Evolutionary conservation across 2,888 invertebrate genomes (phyloP), one percentile per base, ranked within the genome.

Genomic region (Drosophila phalerata): DNA sequence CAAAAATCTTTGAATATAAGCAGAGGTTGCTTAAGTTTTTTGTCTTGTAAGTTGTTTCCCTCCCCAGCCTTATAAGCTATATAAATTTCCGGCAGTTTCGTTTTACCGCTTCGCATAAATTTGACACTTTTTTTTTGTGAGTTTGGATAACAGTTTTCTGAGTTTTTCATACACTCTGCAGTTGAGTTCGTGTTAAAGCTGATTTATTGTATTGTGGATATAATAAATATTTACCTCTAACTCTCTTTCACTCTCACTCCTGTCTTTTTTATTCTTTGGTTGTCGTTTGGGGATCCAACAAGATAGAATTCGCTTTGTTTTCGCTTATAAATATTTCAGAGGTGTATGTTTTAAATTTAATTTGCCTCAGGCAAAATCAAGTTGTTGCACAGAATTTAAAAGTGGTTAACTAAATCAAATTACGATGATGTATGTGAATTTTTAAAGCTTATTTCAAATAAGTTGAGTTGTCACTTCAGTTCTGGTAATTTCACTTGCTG

Each of bases 1-100:
- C 51, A 81, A 71, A 72, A 65, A 76, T 83, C 51, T 68, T 83
- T 77, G 81, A 77, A 77, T 58, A 53, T 69, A 25, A 34, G n/a
- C 45, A 47, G 57, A 57, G 13, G 62, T 63, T 64, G 68, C 60
- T 57, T 58, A 64, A 63, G 57, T 65, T 53, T 67, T 69, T 64
- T 56, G 56, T 72, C 65, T 52, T 61, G 51, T 8, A 70, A 69
- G 37, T 55, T 72, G 48, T 32, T 22, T 30, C 40, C 81, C 52
- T 66, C 55, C 9, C 3, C 19, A 1, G 25, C 10, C 38, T 30
- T 48, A 78, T 87, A 82, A 82, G 87, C 81, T 69, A 84, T 82
- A 87, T 81, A 82, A 87, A 82, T 87, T 81, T 87, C 85, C 75
- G 87, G 72, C 78, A 78, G 81, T 82, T 81, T 68, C 68, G 48